Evolutionary conservation across 2,113 vertebrate genomes (phyloP).

Genomic region (Pygoscelis adeliae): DNA sequence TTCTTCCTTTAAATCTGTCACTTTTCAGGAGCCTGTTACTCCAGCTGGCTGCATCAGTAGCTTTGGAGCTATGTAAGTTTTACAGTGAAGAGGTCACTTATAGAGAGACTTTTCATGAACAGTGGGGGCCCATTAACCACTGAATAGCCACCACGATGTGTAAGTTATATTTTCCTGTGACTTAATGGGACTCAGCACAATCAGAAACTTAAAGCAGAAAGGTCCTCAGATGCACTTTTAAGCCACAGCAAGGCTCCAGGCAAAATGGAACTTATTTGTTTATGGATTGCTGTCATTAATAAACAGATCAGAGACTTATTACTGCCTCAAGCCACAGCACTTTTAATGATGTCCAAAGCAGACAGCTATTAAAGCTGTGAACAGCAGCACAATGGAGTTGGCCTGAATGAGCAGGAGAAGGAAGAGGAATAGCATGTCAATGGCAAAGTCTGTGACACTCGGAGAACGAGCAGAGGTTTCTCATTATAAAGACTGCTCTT

Average conservation of each 20-base stretch:
- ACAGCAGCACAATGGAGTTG: constrained; percentile 7
- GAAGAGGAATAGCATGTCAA: neutral
- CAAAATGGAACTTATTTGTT: constrained; percentile 57
- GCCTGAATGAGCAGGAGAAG: neutral
- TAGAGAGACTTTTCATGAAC: constrained; percentile 8
- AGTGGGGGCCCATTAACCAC: constrained; percentile 50
- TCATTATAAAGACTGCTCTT: neutral
- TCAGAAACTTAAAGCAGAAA: constrained; percentile 43
- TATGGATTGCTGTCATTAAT: constrained; percentile 66
- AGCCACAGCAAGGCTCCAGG: constrained; percentile 48
- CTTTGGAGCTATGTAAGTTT: constrained; percentile 63
- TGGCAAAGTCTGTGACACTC: neutral
- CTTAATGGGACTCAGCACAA: neutral
- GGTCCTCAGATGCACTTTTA: constrained; percentile 29
- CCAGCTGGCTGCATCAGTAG: constrained; percentile 53
- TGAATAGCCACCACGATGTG: neutral
- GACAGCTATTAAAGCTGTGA: constrained; percentile 38
- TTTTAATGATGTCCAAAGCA: constrained; percentile 68
- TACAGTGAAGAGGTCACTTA: constrained; percentile 34
- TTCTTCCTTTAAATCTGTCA: constrained; percentile 75
- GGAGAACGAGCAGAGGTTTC: constrained; percentile 14
- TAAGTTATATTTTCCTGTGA: constrained; percentile 1
- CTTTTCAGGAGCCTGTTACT: constrained; percentile 64
- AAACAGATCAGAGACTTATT: constrained; percentile 47
- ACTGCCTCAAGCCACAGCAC: constrained; percentile 23